These are phyloP conservation scores for Trachelus iudaicus DNA, from an alignment of 2,888 invertebrate genomes.

Conservation along the genomic window DNA sequence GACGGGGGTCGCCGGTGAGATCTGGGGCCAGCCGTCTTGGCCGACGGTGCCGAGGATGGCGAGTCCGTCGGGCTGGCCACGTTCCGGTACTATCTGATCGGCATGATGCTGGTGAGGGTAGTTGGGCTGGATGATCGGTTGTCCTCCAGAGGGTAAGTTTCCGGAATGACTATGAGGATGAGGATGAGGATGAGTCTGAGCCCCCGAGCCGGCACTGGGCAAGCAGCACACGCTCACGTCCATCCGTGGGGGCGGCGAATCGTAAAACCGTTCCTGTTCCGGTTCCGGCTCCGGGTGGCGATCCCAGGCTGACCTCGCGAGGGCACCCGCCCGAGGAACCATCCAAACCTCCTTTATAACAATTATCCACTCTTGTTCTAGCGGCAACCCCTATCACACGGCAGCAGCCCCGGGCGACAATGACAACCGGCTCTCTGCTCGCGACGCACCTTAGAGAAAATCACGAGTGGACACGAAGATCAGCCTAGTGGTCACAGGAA, in stretches of 20 bases:
- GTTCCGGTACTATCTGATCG: slow-evolving; percentile 63
- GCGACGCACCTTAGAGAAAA: too few relatives aligned
- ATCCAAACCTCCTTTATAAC: neutral
- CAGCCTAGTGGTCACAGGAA: too few relatives aligned
- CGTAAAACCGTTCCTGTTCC: slow-evolving; percentile 59
- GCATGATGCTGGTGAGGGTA: slow-evolving; percentile 60
- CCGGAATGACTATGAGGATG: slow-evolving; percentile 37
- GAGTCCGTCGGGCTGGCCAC: slow-evolving; percentile 56
- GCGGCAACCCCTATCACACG: too few relatives aligned
- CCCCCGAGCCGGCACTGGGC: slow-evolving; percentile 61
- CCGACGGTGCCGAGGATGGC: slow-evolving; percentile 50
- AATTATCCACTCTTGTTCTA: too few relatives aligned
- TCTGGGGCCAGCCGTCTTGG: slow-evolving; percentile 54
- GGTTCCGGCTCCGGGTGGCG: slow-evolving; percentile 45
- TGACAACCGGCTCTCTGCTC: too few relatives aligned
- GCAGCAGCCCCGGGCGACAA: too few relatives aligned
- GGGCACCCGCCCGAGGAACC: slow-evolving; percentile 52
- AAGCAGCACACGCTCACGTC: slow-evolving; percentile 64
- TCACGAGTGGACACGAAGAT: too few relatives aligned
- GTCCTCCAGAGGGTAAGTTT: slow-evolving; percentile 48
- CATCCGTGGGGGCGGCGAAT: slow-evolving; percentile 62
- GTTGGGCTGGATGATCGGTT: slow-evolving; percentile 48
- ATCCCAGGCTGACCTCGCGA: slow-evolving; percentile 56
- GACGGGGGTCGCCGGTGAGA: slow-evolving; percentile 38
- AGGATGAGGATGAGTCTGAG: slow-evolving; percentile 38